A percentile compares a stretch with the other conserved stretches of the same genome.
phyloP scores from a whole-genome alignment of 2,888 invertebrate species.

The Dorcus hopei region DNA sequence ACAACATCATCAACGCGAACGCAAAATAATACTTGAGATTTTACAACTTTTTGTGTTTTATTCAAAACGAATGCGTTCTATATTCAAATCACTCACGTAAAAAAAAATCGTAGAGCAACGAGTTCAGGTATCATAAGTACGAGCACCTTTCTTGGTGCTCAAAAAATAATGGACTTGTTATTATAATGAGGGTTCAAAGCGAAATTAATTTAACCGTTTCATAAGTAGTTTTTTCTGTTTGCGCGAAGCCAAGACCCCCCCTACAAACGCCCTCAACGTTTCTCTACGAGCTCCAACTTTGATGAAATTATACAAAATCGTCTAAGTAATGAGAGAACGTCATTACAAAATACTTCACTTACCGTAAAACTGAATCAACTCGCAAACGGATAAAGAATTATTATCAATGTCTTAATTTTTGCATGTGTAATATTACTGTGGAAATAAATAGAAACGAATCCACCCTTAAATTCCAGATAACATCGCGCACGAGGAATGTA shows the following conservation, averaged over 20 bases:
- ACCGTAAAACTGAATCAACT: neutral
- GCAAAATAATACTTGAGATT: no score
- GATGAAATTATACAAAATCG: slow-evolving; percentile 23
- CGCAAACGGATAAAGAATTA: neutral
- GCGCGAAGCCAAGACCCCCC: neutral
- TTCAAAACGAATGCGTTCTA: no score
- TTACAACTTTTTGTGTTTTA: no score
- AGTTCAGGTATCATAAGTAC: no score
- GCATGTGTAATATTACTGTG: no score
- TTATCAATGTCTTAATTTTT: no score
- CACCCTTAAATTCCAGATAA: no score
- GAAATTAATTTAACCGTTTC: neutral
- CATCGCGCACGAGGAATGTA: no score
- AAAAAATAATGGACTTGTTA: slow-evolving; percentile 1
- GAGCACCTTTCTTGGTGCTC: neutral
- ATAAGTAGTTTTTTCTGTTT: neutral
- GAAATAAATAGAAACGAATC: no score
- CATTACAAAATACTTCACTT: neutral
- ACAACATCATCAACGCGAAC: no score
- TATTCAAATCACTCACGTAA: no score
- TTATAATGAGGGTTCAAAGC: neutral
- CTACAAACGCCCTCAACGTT: slow-evolving; percentile 19
- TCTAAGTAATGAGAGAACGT: slow-evolving; percentile 17
- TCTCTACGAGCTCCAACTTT: slow-evolving; percentile 17
- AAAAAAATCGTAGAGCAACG: no score